These are phyloP conservation scores for Hemaris fuciformis DNA, from an alignment of 2,888 invertebrate species.

Conservation along the genomic window DNA sequence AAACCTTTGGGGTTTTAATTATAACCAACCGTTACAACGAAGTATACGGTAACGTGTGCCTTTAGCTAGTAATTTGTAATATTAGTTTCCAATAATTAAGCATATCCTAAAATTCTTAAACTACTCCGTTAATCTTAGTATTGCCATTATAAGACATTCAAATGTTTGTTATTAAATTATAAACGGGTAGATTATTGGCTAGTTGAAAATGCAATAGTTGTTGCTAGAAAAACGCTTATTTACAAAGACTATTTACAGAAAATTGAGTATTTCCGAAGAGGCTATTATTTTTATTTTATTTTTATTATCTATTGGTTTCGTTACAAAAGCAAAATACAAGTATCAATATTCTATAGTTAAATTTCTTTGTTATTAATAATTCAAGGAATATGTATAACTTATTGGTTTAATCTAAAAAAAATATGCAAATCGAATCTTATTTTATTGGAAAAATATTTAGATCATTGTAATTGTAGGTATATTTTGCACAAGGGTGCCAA, in stretches of 20 bases:
- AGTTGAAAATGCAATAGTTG: slow-evolving; percentile 14
- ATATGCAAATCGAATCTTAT: background rate
- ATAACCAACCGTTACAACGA: background rate
- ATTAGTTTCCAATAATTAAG: background rate
- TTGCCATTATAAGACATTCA: slow-evolving; percentile 8
- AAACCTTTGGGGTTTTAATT: background rate
- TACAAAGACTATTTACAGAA: background rate
- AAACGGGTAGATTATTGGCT: slow-evolving; percentile 13
- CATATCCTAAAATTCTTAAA: background rate
- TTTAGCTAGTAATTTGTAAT: background rate
- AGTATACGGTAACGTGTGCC: background rate
- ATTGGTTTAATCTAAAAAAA: background rate
- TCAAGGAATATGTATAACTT: background rate
- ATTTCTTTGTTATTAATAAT: too few species aligned
- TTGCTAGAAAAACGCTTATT: slow-evolving; percentile 12
- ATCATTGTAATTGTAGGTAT: background rate
- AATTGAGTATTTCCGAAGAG: slow-evolving; percentile 11
- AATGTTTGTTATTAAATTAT: background rate
- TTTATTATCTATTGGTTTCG: background rate
- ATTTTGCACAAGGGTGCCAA: background rate
- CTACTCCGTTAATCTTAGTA: background rate
- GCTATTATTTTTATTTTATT: background rate
- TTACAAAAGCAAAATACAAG: too few species aligned
- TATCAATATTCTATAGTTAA: too few species aligned
- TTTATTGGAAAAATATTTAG: background rate